Conservation (phyloP, 2,113 vertebrate species). For the Paracanthobrama guichenoti region DNA sequence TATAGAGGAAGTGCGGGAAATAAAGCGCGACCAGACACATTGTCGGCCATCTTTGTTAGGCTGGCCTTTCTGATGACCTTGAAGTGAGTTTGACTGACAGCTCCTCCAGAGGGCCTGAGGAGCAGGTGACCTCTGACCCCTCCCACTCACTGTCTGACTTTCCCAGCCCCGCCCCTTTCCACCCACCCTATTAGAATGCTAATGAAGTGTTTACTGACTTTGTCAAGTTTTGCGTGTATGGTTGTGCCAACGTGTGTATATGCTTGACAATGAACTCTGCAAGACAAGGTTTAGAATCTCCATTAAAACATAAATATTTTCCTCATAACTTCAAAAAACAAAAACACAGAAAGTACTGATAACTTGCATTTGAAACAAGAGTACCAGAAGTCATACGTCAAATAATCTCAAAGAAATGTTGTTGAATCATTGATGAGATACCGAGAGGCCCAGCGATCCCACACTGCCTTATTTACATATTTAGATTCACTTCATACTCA, state of each 20-base stretch:
- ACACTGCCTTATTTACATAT: slow-evolving; percentile 54
- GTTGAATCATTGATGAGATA: slow-evolving; percentile 26
- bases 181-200: slow-evolving; percentile 79
- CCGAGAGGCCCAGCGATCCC: slow-evolving; percentile 29
- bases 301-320: slow-evolving; percentile 44
- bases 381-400: neutral
- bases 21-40: slow-evolving; percentile 63
- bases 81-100: slow-evolving; percentile 74
- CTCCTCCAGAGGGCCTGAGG: slow-evolving; percentile 72
- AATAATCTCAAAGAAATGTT: neutral
- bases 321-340: neutral
- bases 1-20: slow-evolving; percentile 72
- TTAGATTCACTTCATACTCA: slow-evolving; percentile 70
- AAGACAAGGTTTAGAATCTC: neutral
- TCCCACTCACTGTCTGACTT: slow-evolving; percentile 65
- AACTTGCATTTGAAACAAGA: neutral
- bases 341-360: neutral
- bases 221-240: slow-evolving; percentile 20
- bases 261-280: slow-evolving; percentile 73
- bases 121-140: slow-evolving; percentile 74
- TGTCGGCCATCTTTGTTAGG: slow-evolving; percentile 77
- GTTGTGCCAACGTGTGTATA: slow-evolving; percentile 73
- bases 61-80: slow-evolving; percentile 68
- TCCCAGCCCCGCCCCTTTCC: slow-evolving; percentile 70
- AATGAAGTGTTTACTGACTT: slow-evolving; percentile 83